Base-by-base conservation (phyloP, 2,797 vertebrate species). In the Macropus fuliginosus region DNA sequence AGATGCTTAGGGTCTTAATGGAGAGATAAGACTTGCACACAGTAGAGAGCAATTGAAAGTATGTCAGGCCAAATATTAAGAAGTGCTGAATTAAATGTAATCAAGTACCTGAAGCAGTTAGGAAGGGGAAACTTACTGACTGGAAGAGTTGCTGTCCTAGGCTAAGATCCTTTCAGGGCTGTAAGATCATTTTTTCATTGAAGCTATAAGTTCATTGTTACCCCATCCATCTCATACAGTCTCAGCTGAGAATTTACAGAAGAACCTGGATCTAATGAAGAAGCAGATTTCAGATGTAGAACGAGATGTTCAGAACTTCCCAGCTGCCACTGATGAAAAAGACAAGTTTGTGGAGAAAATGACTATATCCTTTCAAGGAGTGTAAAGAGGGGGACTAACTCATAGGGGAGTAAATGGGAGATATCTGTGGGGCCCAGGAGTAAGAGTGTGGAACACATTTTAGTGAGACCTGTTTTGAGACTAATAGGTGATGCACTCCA, bases 321-420 rank as follows among this genome's bases (percentile, higher is more conserved):
- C 99, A 31, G 98, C 98, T 46, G 95, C 99, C 28, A 98, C 98
- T 96, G 99, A 98, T 91, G 99, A 99, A 94, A 99, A 98, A 66
- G 99, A 99, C 98, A 98, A 98, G 93, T 99, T 99, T 98, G 98
- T 97, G 81, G 98, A 99, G 97, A 99, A 99, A 98, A 99, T 99
- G 99, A 98, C 98, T 0, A 99, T 99, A 99, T 99, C 99, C 99
- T 99, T 98, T 98, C 96, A 92, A 74, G n/a, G 59, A 74, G 56
- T 34, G 54, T 95, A 55, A 81, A 95, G 50, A 90, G 89, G 92
- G 46, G 50, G 94, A 92, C 46, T 46, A 59, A 34, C 54, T 92
- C 9, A 0, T 24, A 28, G 56, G 27, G 46, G 54, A 4, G 2
- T 62, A 21, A 62, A 31, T 14, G 24, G 56, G 18, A 21, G n/a